Conservation (phyloP, 2,113 vertebrate species). For the Hydropotes inermis region DNA sequence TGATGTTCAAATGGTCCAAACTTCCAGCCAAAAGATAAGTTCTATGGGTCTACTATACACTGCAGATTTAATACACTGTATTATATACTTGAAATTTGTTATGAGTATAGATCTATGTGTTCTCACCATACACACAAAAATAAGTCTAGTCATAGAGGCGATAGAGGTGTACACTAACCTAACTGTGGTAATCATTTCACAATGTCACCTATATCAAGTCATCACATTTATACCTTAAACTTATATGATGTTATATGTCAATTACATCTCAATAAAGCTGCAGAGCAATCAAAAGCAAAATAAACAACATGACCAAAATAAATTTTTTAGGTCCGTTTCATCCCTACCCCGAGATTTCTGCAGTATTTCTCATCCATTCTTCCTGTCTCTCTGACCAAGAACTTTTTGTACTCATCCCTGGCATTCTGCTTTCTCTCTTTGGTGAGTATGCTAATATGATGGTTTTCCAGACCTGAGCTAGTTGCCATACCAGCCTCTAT, state of each 20-base stretch:
- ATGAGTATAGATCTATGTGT: background rate
- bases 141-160: background rate
- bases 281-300: background rate
- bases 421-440: background rate
- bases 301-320: background rate
- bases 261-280: background rate
- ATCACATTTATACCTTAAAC: background rate
- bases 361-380: background rate
- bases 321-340: background rate
- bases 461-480: conserved; percentile 27
- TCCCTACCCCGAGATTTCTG: background rate
- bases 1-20: background rate
- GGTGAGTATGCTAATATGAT: conserved; percentile 28
- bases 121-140: background rate
- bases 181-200: background rate
- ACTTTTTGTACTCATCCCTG: background rate
- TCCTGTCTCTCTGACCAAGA: background rate
- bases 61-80: background rate
- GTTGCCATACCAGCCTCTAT: background rate
- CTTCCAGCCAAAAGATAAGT: background rate
- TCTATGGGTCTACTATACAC: background rate
- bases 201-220: background rate
- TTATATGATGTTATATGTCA: background rate
- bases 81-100: background rate
- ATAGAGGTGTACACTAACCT: background rate